These are phyloP conservation scores for Sphaerodactylus townsendi DNA, from an alignment of 2,113 vertebrate species.

Conservation along the genomic window DNA sequence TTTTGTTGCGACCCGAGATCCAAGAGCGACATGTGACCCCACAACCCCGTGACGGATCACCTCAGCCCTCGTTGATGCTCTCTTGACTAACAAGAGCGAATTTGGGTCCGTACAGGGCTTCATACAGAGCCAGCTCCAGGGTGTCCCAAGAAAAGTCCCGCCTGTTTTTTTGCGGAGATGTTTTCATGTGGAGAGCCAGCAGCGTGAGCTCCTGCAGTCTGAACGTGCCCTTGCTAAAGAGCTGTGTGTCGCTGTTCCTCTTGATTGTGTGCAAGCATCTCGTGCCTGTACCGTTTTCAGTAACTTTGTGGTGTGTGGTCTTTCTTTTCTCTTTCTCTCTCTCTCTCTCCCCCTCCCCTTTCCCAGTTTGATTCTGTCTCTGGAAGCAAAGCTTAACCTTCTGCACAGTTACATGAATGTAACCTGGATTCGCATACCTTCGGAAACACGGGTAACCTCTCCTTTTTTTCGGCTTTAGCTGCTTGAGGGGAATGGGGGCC, in stretches of 20 bases:
- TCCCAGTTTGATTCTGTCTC: slow-evolving; percentile 92
- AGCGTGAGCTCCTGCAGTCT: neutral
- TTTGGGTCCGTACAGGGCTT: neutral
- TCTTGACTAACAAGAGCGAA: neutral
- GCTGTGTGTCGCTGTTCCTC: neutral
- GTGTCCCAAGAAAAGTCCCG: too few species aligned
- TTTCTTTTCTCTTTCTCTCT: slow-evolving; percentile 39
- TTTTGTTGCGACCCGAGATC: too few species aligned
- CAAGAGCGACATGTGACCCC: neutral
- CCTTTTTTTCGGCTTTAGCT: neutral
- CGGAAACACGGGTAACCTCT: slow-evolving; percentile 91
- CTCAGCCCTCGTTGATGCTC: neutral
- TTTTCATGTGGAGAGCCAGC: neutral
- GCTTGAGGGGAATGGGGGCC: neutral
- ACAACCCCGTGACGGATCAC: neutral
- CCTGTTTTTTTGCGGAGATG: too few species aligned
- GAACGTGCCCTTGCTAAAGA: neutral
- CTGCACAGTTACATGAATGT: slow-evolving; percentile 99
- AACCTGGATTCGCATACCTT: slow-evolving; percentile 98
- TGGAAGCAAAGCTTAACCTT: slow-evolving; percentile 97
- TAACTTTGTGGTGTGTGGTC: neutral
- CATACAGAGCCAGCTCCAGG: neutral
- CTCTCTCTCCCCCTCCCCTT: neutral
- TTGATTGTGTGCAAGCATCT: neutral
- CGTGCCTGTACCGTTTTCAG: slow-evolving; percentile 22